Percentiles rank a stretch among this genome's conserved stretches.
Evolutionary conservation across 1,140 invertebrate genomes (phyloP).

Genomic region (Cyrtorhinus lividipennis): DNA sequence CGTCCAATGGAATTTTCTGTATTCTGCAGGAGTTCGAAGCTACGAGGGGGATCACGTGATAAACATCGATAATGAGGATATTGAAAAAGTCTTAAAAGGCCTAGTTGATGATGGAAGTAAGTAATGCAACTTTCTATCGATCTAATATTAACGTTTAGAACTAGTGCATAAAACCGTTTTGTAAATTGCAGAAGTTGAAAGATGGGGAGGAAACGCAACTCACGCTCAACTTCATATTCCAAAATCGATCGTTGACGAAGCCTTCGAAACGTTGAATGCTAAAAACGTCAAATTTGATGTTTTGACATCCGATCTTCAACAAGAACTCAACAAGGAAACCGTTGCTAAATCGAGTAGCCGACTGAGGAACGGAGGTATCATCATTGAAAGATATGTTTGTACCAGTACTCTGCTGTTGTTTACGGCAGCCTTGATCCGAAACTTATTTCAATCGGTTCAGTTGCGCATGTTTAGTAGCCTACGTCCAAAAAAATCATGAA

Average conservation of each 20-base stretch:
- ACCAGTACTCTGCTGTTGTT: neutral
- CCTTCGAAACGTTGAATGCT: neutral
- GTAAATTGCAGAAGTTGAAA: neutral
- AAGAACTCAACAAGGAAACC: neutral
- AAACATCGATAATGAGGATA: neutral
- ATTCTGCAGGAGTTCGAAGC: too few relatives aligned
- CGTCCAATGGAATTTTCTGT: too few relatives aligned
- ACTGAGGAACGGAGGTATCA: neutral
- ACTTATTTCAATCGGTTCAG: too few relatives aligned
- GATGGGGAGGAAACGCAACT: neutral
- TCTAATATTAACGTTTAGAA: neutral
- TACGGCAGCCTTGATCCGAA: neutral
- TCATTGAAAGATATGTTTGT: neutral
- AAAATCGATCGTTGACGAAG: neutral
- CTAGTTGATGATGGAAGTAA: neutral
- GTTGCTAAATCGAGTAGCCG: neutral
- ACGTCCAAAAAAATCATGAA: too few relatives aligned
- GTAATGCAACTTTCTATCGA: neutral
- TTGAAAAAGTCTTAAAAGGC: neutral
- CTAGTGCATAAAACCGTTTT: neutral
- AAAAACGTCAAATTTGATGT: neutral
- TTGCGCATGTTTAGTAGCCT: too few relatives aligned
- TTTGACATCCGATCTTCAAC: neutral
- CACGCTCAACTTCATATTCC: neutral
- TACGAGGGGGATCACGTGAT: neutral